Conservation (phyloP, 2,797 vertebrate species). For the Brachyalestes nurse region DNA sequence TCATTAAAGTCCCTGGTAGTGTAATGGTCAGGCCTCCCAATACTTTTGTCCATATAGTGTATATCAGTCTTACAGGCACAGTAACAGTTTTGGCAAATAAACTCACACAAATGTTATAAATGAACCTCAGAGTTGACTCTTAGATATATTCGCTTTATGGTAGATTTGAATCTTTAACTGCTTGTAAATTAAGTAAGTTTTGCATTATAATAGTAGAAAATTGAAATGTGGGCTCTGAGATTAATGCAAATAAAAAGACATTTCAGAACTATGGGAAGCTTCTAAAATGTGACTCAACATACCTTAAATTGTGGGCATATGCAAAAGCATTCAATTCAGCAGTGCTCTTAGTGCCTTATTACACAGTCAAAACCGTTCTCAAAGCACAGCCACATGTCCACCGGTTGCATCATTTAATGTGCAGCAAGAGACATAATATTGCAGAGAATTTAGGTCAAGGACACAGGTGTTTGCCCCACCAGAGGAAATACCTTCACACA, state of each 20-base stretch:
- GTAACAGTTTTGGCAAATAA: too few relatives aligned
- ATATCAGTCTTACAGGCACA: too few relatives aligned
- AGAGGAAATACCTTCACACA: not conserved
- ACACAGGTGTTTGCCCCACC: constrained; percentile 8
- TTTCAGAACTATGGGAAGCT: not conserved
- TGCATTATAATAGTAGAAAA: too few relatives aligned
- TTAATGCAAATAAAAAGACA: not conserved
- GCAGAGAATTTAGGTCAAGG: constrained; percentile 22
- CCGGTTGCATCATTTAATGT: constrained; percentile 15
- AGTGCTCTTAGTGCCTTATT: not conserved
- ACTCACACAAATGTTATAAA: too few relatives aligned
- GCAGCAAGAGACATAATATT: not conserved
- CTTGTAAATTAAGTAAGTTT: too few relatives aligned
- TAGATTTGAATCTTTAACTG: too few relatives aligned
- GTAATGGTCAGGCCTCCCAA: too few relatives aligned
- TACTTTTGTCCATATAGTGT: too few relatives aligned
- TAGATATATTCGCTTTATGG: too few relatives aligned
- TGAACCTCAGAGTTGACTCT: too few relatives aligned
- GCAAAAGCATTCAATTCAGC: not conserved
- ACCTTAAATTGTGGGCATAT: not conserved
- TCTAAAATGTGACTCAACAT: not conserved
- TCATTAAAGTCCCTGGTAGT: too few relatives aligned
- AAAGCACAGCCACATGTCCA: constrained; percentile 5
- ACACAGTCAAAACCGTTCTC: not conserved
- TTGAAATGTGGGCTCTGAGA: too few relatives aligned